A percentile compares a stretch with the other conserved stretches of the same genome.
These are phyloP conservation scores for Trileptium ribeirensis DNA, from an alignment of 2,888 invertebrate genomes.

Conservation along the genomic window DNA sequence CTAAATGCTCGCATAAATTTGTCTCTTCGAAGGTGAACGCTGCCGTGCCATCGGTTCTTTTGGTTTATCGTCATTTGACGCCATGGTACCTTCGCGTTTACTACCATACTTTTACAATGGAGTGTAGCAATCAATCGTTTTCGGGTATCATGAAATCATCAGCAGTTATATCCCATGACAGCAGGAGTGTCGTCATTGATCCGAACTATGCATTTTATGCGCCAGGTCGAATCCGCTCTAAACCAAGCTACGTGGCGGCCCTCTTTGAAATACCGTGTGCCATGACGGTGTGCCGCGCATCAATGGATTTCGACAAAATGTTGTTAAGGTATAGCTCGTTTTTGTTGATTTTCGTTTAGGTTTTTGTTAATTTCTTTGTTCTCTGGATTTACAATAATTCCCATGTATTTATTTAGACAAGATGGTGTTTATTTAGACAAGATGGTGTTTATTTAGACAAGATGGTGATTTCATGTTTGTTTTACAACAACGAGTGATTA, in stretches of 20 bases:
- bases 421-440: no score
- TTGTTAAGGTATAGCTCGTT: constrained; percentile 56
- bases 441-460: no score
- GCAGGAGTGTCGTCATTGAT: constrained; percentile 34
- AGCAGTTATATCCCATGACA: constrained; percentile 29
- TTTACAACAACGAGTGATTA: no score
- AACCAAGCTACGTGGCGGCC: constrained; percentile 76
- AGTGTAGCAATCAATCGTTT: constrained; percentile 41
- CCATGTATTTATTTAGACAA: no score
- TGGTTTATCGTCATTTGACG: constrained; percentile 33
- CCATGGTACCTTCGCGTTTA: constrained; percentile 62
- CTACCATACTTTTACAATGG: constrained; percentile 72
- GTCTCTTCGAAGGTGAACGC: neutral
- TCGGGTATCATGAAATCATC: neutral
- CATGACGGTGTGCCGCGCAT: constrained; percentile 40
- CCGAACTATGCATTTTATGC: constrained; percentile 44
- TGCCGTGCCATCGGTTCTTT: neutral
- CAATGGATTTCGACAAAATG: constrained; percentile 42
- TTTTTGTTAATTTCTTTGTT: no score
- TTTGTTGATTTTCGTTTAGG: no score
- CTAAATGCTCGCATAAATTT: neutral
- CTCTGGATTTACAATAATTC: no score
- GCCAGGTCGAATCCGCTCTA: constrained; percentile 74
- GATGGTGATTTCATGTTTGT: no score
- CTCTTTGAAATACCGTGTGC: constrained; percentile 36